Evolutionary conservation across 2,888 invertebrate species (phyloP).

Genomic region (Galeruca laticollis): DNA sequence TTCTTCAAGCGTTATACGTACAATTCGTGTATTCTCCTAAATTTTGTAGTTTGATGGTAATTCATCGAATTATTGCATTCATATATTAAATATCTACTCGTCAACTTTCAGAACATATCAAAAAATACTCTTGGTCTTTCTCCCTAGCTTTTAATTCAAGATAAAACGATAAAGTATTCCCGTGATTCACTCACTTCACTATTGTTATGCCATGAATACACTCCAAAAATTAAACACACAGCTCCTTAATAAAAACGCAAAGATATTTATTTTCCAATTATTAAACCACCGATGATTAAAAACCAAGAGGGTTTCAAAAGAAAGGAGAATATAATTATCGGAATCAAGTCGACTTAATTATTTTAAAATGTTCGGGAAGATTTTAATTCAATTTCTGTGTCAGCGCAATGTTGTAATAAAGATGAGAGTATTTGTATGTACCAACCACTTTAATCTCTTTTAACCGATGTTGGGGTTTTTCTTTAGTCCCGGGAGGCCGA

Average conservation of each 20-base stretch:
- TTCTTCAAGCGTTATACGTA: too few relatives aligned
- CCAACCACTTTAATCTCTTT: constrained; percentile 47
- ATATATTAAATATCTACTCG: too few relatives aligned
- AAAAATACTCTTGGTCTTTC: too few relatives aligned
- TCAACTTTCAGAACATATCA: too few relatives aligned
- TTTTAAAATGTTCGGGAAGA: constrained; percentile 39
- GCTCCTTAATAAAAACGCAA: background rate
- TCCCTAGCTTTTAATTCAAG: too few relatives aligned
- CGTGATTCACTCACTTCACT: too few relatives aligned
- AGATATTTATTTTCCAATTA: constrained; percentile 4
- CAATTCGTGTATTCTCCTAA: too few relatives aligned
- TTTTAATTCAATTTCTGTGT: constrained; percentile 35
- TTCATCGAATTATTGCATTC: too few relatives aligned
- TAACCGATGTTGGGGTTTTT: constrained; percentile 42
- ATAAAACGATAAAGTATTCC: too few relatives aligned
- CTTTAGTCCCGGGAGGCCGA: constrained; percentile 37
- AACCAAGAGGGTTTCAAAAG: constrained; percentile 23
- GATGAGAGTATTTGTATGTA: constrained; percentile 49
- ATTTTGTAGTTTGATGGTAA: too few relatives aligned
- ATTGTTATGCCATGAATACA: background rate
- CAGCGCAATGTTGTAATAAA: constrained; percentile 37
- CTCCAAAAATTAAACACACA: background rate
- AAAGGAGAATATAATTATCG: constrained; percentile 45
- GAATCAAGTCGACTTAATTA: constrained; percentile 47
- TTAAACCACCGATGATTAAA: constrained; percentile 7